Conservation (phyloP, 2,797 vertebrate species). For the Pseudopleuronectes americanus region DNA sequence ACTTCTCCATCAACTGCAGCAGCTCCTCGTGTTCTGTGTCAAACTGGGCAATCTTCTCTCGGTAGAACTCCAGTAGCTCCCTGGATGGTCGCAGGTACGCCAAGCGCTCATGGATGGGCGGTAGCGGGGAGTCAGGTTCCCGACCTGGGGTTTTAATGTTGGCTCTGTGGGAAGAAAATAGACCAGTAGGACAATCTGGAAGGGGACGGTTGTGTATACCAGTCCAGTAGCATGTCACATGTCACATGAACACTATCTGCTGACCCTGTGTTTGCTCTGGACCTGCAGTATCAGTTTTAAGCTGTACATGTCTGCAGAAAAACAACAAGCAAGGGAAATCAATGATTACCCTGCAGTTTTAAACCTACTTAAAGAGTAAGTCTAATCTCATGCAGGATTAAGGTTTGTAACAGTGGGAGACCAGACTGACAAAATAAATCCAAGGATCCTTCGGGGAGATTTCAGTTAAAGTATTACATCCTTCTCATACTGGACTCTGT, state of each 20-base stretch:
- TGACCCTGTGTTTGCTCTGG: background rate
- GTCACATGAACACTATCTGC: background rate
- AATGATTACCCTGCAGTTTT: constrained; percentile 4
- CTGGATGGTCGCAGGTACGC: constrained; percentile 88
- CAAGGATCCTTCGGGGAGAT: constrained; percentile 20
- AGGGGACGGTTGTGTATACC: background rate
- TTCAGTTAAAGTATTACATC: constrained; percentile 14
- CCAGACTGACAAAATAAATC: constrained; percentile 30
- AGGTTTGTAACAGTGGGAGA: constrained; percentile 15
- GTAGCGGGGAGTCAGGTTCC: constrained; percentile 85
- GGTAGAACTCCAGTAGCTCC: constrained; percentile 94
- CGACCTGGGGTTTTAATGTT: constrained; percentile 41
- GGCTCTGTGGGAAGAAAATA: constrained; percentile 28
- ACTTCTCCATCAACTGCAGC: constrained; percentile 88
- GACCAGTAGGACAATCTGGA: background rate
- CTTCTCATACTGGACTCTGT: background rate
- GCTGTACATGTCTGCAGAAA: background rate
- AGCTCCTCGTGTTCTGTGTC: constrained; percentile 92
- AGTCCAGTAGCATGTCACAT: background rate
- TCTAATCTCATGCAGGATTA: constrained; percentile 20
- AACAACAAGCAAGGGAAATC: background rate
- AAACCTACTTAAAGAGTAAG: constrained; percentile 16
- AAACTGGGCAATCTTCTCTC: constrained; percentile 90
- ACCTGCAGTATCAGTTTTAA: background rate
- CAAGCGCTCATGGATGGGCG: constrained; percentile 87